A percentile compares a stretch with the other conserved stretches of the same genome.
phyloP scores from a whole-genome alignment of 2,888 invertebrate genomes.

The Antitype chi region DNA sequence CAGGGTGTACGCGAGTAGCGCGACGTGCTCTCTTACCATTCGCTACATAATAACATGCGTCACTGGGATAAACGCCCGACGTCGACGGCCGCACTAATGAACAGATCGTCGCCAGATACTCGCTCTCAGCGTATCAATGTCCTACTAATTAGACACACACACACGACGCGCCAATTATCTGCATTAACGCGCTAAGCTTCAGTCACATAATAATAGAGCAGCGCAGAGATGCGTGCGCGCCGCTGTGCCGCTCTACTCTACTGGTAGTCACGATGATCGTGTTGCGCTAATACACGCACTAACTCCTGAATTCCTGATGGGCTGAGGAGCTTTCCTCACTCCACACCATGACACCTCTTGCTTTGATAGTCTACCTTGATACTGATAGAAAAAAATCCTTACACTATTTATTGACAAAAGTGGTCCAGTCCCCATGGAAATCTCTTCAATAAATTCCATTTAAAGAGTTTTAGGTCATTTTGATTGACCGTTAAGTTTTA shows the following conservation, averaged over 20 bases:
- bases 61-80: background rate
- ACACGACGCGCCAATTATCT: conserved; percentile 26
- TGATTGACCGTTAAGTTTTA: background rate
- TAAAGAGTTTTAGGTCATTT: background rate
- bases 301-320: background rate
- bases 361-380: background rate
- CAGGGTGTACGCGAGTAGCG: too few species aligned
- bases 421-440: background rate
- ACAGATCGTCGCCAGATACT: conserved; percentile 24
- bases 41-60: background rate
- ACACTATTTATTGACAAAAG: background rate
- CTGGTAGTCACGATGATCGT: background rate
- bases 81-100: conserved; percentile 9
- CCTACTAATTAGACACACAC: conserved; percentile 36
- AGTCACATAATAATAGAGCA: conserved; percentile 14
- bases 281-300: background rate
- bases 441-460: background rate
- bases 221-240: background rate
- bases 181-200: conserved; percentile 8
- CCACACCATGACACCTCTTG: background rate
- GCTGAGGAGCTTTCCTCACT: background rate
- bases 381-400: background rate
- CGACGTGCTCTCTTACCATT: background rate
- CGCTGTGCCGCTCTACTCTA: background rate
- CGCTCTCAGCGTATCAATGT: conserved; percentile 34